Percentiles rank a stretch among this genome's conserved stretches.
Conservation (phyloP, 2,797 vertebrate genomes). For the Pempheris klunzingeri region DNA sequence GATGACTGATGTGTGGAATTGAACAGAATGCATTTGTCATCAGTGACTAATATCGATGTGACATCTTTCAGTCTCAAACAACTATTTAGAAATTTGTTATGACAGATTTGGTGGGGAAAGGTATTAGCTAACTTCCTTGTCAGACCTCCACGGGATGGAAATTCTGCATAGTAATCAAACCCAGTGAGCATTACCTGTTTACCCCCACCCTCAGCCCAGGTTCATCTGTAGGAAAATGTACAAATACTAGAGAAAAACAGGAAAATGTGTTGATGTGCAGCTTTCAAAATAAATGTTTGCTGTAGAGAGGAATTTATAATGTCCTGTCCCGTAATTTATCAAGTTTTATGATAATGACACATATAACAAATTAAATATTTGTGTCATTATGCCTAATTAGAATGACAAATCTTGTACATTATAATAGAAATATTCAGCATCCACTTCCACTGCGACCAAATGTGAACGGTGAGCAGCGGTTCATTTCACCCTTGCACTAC, state of each 20-base stretch:
- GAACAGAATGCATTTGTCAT: too few species aligned
- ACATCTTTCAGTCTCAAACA: background rate
- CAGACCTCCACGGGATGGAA: background rate
- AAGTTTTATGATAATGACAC: conserved; percentile 2
- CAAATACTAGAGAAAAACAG: background rate
- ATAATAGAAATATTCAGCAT: conserved; percentile 37
- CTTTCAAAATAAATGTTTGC: conserved; percentile 18
- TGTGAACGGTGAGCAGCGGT: conserved; percentile 49
- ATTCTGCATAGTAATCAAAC: background rate
- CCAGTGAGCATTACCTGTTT: background rate
- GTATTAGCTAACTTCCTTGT: background rate
- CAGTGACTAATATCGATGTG: too few species aligned
- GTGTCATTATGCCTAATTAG: background rate
- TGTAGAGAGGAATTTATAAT: background rate
- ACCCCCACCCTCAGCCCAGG: background rate
- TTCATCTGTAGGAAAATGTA: background rate
- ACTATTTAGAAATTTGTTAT: background rate
- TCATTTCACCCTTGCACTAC: conserved; percentile 53
- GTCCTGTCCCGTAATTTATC: background rate
- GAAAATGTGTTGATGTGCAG: background rate
- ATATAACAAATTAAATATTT: conserved; percentile 1
- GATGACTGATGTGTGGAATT: background rate
- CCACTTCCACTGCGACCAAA: conserved; percentile 48
- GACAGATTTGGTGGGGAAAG: background rate
- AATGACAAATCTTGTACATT: conserved; percentile 6